phyloP scores from a whole-genome alignment of 2,797 vertebrate species.

The Parambassis ranga region DNA sequence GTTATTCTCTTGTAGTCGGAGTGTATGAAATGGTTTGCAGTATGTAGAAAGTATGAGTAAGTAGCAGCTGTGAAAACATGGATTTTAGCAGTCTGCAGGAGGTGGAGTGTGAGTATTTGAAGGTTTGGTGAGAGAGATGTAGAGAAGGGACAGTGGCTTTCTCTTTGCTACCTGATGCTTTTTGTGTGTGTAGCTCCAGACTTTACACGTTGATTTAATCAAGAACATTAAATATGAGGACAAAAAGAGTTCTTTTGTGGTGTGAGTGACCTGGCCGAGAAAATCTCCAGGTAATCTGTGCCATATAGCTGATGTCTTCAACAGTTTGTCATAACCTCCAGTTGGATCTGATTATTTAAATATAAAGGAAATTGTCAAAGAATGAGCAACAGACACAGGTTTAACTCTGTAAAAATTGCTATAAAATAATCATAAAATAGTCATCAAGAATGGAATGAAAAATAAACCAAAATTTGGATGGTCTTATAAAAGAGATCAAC shows the following conservation, averaged over 20 bases:
- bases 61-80: slow-evolving; percentile 75
- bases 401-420: no score
- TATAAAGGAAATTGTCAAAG: no score
- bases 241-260: slow-evolving; percentile 20
- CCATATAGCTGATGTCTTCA: background rate
- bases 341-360: slow-evolving; percentile 11
- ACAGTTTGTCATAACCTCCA: background rate
- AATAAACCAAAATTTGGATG: no score
- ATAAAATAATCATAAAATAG: no score
- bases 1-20: slow-evolving; percentile 53
- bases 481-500: no score
- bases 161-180: slow-evolving; percentile 37
- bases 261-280: slow-evolving; percentile 21
- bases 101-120: slow-evolving; percentile 38
- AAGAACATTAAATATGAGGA: background rate
- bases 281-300: slow-evolving; percentile 6
- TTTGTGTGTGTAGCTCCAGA: slow-evolving; percentile 25
- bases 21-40: slow-evolving; percentile 52
- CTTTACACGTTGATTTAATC: slow-evolving; percentile 51
- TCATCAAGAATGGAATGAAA: no score
- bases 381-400: no score
- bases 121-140: background rate
- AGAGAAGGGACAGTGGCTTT: slow-evolving; percentile 10
- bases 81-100: slow-evolving; percentile 40
- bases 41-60: slow-evolving; percentile 39